phyloP scores from a whole-genome alignment of 2,797 vertebrate species.

The Enteromius radiatus region DNA sequence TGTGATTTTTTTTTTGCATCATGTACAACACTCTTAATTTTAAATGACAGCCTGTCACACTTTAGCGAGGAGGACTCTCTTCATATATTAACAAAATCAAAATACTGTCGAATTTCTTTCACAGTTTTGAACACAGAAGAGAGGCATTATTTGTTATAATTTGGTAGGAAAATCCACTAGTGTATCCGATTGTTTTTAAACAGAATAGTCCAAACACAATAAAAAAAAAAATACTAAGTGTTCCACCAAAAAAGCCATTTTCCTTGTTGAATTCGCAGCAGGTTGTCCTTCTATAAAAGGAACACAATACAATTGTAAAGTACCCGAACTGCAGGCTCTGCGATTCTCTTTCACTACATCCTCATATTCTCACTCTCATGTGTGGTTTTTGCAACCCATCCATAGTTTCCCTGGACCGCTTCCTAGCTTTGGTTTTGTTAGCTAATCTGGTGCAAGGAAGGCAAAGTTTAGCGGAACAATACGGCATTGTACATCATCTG shows the following conservation, averaged over 20 bases:
- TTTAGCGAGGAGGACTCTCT: slow-evolving; percentile 7
- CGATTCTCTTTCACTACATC: slow-evolving; percentile 33
- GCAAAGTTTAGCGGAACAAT: slow-evolving; percentile 68
- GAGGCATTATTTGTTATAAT: background rate
- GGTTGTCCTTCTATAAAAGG: background rate
- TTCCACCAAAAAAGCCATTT: slow-evolving; percentile 12
- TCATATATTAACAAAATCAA: slow-evolving; percentile 10
- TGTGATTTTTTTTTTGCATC: slow-evolving; percentile 10
- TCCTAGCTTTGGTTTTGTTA: slow-evolving; percentile 58
- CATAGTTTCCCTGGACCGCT: slow-evolving; percentile 45
- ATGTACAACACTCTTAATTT: background rate
- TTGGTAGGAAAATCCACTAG: background rate
- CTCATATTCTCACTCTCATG: slow-evolving; percentile 23
- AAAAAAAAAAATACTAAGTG: background rate
- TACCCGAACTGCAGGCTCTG: slow-evolving; percentile 25
- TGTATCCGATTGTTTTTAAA: background rate
- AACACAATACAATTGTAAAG: slow-evolving; percentile 10
- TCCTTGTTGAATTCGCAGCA: background rate
- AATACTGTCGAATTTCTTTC: background rate
- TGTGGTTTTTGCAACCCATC: slow-evolving; percentile 33
- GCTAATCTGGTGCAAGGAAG: slow-evolving; percentile 45
- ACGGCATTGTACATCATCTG: slow-evolving; percentile 66
- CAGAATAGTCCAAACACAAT: background rate
- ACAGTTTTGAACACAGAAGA: background rate
- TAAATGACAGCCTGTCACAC: slow-evolving; percentile 37